These are phyloP conservation scores for Pygoscelis antarcticus DNA, from an alignment of 2,113 vertebrate species.

Conservation along the genomic window DNA sequence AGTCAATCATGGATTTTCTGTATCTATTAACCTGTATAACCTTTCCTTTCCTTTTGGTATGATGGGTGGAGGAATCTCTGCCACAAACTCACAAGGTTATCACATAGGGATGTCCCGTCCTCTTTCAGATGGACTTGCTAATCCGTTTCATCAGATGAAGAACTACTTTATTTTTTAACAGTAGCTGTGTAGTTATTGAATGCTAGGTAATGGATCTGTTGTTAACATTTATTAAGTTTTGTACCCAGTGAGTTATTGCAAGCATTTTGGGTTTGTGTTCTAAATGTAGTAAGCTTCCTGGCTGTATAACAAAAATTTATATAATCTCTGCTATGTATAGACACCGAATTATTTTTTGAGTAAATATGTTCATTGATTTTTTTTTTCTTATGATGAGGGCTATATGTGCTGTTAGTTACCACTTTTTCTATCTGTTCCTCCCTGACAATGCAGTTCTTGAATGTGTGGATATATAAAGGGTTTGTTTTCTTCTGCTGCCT, in stretches of 20 bases:
- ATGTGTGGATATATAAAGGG: not conserved
- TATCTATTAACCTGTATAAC: conserved; percentile 54
- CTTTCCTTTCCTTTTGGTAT: conserved; percentile 41
- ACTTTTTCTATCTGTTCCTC: not conserved
- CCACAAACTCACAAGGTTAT: not conserved
- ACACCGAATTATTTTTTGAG: not conserved
- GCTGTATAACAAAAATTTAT: not conserved
- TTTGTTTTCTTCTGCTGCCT: not conserved
- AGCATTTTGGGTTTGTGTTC: not conserved
- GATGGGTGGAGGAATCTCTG: conserved; percentile 40
- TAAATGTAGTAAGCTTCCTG: not conserved
- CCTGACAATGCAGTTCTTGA: not conserved
- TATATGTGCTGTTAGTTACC: not conserved
- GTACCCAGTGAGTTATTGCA: not conserved
- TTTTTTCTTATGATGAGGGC: not conserved
- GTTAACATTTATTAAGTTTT: not conserved
- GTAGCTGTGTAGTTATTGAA: not conserved
- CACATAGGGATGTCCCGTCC: not conserved
- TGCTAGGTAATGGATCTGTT: not conserved
- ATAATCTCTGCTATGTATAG: not conserved
- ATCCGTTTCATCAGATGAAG: not conserved
- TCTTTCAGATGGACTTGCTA: conserved; percentile 13
- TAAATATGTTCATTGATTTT: not conserved
- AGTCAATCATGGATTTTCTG: not conserved
- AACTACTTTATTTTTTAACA: not conserved